phyloP scores from a whole-genome alignment of 1,140 invertebrate genomes.

The Cotesia typhae region DNA sequence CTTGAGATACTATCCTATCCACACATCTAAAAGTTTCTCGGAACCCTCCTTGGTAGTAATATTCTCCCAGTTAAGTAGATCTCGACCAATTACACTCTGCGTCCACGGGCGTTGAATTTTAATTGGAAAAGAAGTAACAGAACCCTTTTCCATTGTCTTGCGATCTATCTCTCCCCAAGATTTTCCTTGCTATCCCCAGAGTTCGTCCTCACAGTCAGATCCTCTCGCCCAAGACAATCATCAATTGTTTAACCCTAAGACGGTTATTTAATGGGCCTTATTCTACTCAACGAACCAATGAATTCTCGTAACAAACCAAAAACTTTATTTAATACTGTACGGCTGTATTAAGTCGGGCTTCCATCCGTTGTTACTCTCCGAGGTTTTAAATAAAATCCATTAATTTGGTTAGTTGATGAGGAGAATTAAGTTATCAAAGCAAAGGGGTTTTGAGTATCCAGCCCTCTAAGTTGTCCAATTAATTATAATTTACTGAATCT shows the following conservation, averaged over 20 bases:
- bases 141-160: not conserved
- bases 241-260: conserved; percentile 50
- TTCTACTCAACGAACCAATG: not conserved
- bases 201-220: no score
- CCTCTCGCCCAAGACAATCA: conserved; percentile 36
- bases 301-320: no score
- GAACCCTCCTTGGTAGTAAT: conserved; percentile 52
- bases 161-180: conserved; percentile 47
- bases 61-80: conserved; percentile 64
- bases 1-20: no score
- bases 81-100: conserved; percentile 61
- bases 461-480: conserved; percentile 44
- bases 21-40: no score
- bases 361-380: not conserved
- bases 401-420: not conserved
- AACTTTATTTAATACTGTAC: no score
- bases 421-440: not conserved
- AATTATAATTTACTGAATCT: conserved; percentile 53
- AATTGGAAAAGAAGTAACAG: conserved; percentile 23
- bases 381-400: conserved; percentile 2
- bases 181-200: not conserved
- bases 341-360: no score
- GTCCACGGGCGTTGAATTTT: conserved; percentile 46
- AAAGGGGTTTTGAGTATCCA: not conserved
- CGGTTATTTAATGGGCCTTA: not conserved